Base-by-base conservation (phyloP, 2,797 vertebrate genomes). In the Tympanoctomys barrerae region DNA sequence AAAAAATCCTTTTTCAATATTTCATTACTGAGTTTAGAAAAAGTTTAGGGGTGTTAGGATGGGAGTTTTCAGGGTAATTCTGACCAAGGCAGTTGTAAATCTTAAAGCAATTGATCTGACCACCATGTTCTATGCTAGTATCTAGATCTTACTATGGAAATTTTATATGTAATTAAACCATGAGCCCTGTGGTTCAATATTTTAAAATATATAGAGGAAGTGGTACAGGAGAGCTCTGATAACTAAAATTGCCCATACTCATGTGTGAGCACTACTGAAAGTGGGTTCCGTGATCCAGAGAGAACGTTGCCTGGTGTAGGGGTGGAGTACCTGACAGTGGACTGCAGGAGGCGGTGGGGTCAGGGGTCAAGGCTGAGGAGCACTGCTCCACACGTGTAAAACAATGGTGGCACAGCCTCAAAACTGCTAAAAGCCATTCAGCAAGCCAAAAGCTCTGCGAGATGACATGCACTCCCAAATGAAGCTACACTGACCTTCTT, bases 41-140 rank as follows among this genome's bases (percentile, higher is more conserved):
- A 36, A 71, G 8, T 95, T 73, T 39, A 79, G 3, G 36, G 4
- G 1, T 73, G 39, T 80, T 54, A 84, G 42, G 9, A 84, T 52
- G 1, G 42, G 11, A 75, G 84, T 96, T 91, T 96, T 91, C 71
- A 86, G 21, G 14, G 13, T 89, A 57, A 46, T 78, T 94, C 94
- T 93, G 16, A 75, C 39, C 24, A 81, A 87, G n/a, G 16, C 7
- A 78, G 84, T 68, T 73, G 33, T 24, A 90, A 84, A 80, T 84
- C 83, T 36, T 26, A 64, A 61, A 62, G 81, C 59, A 71, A 80
- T 68, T 83, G 4, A 84, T 79, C 24, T 84, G 13, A 4, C 68
- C 33, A 39, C 10, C 9, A n/a, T 66, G 6, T 70, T 82, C 22
- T 2, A 70, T 9, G 42, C 66, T 83, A 24, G n/a, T 71, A 11